These are phyloP conservation scores for Venustaconcha ellipsiformis DNA, from an alignment of 1,140 invertebrate genomes.

Conservation along the genomic window DNA sequence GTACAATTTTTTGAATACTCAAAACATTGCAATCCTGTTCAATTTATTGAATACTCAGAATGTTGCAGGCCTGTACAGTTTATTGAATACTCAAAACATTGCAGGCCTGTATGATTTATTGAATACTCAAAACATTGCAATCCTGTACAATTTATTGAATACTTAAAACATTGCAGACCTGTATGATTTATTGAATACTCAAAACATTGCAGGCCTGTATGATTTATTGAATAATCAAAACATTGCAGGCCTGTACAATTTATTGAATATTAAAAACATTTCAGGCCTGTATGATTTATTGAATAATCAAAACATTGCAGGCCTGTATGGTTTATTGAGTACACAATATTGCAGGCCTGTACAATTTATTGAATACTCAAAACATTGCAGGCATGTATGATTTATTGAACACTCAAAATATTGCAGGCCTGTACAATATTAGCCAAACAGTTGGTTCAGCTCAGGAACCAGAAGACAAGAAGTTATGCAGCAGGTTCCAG, in stretches of 20 bases:
- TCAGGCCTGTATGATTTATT: constrained; percentile 74
- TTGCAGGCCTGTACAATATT: constrained; percentile 77
- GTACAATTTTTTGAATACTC: constrained; percentile 56
- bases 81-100: constrained; percentile 4
- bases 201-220: too few species aligned
- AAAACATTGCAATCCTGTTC: constrained; percentile 71
- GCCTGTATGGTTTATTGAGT: too few species aligned
- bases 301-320: too few species aligned
- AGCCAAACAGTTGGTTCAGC: constrained; percentile 88
- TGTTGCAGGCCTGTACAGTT: constrained; percentile 75
- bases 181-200: constrained; percentile 71
- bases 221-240: too few species aligned
- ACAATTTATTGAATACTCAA: too few species aligned
- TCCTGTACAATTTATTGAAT: constrained; percentile 67
- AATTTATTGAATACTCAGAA: constrained; percentile 66
- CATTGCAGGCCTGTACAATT: too few species aligned
- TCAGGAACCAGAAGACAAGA: constrained; percentile 89
- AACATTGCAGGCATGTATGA: too few species aligned
- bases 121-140: constrained; percentile 37
- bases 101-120: constrained; percentile 74
- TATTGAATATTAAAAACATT: constrained; percentile 1
- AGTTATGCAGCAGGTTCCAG: constrained; percentile 81
- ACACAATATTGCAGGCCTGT: too few species aligned
- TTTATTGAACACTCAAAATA: background rate
- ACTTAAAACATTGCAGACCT: constrained; percentile 62